Evolutionary conservation across 2,797 vertebrate genomes (phyloP).

Genomic region (Choloepus didactylus): DNA sequence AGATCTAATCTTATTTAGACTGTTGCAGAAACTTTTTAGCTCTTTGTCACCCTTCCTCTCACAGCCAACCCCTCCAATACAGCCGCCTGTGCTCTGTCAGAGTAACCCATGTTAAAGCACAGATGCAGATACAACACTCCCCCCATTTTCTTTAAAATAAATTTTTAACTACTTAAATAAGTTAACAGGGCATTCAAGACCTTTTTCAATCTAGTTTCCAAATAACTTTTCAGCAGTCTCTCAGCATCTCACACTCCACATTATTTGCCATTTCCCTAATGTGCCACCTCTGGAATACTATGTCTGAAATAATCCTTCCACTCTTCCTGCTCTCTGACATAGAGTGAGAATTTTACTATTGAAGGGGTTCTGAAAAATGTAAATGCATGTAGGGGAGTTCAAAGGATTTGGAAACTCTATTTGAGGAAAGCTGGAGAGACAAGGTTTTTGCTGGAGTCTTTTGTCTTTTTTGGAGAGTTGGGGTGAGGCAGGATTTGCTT

Average conservation of each 20-base stretch:
- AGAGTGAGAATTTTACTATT: neutral
- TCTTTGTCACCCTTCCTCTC: neutral
- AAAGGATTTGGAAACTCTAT: neutral
- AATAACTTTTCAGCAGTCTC: neutral
- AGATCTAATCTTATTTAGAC: rapidly evolving
- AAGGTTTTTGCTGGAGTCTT: neutral
- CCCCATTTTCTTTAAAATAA: neutral
- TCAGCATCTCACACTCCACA: neutral
- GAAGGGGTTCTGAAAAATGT: neutral
- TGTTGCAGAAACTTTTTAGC: neutral
- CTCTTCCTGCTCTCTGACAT: neutral
- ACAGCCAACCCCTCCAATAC: neutral
- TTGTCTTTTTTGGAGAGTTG: neutral
- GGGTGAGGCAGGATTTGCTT: no score
- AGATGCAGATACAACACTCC: neutral
- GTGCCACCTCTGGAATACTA: neutral
- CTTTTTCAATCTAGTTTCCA: neutral
- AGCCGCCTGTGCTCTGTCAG: neutral
- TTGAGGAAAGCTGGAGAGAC: neutral
- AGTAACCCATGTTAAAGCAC: neutral
- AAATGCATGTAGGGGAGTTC: neutral
- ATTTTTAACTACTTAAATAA: neutral
- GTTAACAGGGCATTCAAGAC: neutral
- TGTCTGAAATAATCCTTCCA: neutral
- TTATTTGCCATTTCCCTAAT: neutral